Evolutionary conservation across 2,113 vertebrate species (phyloP), one percentile per base, ranked within the genome.

Genomic region (Bubo scandiacus): DNA sequence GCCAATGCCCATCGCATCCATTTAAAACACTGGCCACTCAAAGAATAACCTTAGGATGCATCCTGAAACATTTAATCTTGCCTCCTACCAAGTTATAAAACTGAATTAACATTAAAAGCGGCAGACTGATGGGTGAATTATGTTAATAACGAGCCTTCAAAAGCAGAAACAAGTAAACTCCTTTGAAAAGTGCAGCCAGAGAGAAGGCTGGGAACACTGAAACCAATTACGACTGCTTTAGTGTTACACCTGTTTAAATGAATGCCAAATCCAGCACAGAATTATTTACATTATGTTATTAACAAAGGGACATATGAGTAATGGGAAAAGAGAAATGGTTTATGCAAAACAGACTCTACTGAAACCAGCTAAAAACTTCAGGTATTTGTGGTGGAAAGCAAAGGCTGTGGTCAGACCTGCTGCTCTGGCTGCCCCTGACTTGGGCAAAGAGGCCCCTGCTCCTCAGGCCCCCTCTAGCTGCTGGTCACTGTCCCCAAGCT

Each of bases 291-390:
- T 91, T 92, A 91, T 89, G 71, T 78, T 85, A 92, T 90, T 95
- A 92, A 95, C 89, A 95, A 90, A 96, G 87, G 91, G 59, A 94
- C n/a, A 32, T 54, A 80, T 90, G 94, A 96, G 94, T 95, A 97
- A 96, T 91, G 70, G 92, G 91, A 92, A 96, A 92, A 95, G 29
- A 95, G n/a, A 85, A 94, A 91, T 54, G 81, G 66, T 85, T 94
- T 94, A 95, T 89, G 94, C 89, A 95, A 90, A 97, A 83, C 71
- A 92, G 78, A 58, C 62, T 92, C 63, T 89, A 18, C 66, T 82
- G 92, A 92, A 96, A 91, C 32, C 81, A 90, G 52, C 66, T 88
- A 45, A 77, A 75, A 73, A 73, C 62, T 70, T 65, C 59, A 77
- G 78, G 79, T 94, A 54, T 82, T 66, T 62, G 55, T 59, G 55